Evolutionary conservation across 1,140 invertebrate species (phyloP), one percentile per base, ranked within the genome.

Genomic region (Lepidostoma basale): DNA sequence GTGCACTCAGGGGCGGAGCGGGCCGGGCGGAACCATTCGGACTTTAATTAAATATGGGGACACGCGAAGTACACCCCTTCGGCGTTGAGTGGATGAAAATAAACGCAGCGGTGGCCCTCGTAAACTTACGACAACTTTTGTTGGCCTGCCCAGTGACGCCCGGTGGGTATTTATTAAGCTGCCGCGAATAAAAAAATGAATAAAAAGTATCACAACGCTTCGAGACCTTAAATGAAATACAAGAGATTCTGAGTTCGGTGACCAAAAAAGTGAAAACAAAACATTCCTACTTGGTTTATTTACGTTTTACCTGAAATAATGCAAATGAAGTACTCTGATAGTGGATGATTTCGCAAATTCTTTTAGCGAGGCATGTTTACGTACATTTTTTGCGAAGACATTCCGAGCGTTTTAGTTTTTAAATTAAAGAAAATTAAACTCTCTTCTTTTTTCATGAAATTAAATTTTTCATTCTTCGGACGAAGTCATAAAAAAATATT

Each of bases 1-100:
- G n/a, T n/a, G n/a, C n/a, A n/a, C n/a, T n/a, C n/a, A n/a, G n/a
- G n/a, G n/a, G n/a, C n/a, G n/a, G n/a, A n/a, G 52, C 26, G 28
- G 16, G 30, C 26, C 28, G 30, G 52, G 26, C 1, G 30, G 36
- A 16, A 14, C 58, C 52, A 56, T 44, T 63, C 54, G 44, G 68
- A 70, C 68, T 70, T 70, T 70, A 70, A 70, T 70, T 70, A 70
- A 70, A 70, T 70, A 70, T 70, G 68, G 63, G 59, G 63, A 65
- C 63, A 65, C 68, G 36, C 58, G 62, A 47, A 62, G 40, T 65
- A 62, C 62, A 62, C 63, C 60, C 68, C 68, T 62, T 52, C 36
- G 68, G 62, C 59, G 63, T 60, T 67, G 68, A 70, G 63, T 63
- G 68, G 68, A 62, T 69, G 63, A 56, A 70, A 70, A 70, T 70